A percentile compares a stretch with the other conserved stretches of the same genome.
Conservation (phyloP, 2,888 invertebrate species). For the Meta bourneti region DNA sequence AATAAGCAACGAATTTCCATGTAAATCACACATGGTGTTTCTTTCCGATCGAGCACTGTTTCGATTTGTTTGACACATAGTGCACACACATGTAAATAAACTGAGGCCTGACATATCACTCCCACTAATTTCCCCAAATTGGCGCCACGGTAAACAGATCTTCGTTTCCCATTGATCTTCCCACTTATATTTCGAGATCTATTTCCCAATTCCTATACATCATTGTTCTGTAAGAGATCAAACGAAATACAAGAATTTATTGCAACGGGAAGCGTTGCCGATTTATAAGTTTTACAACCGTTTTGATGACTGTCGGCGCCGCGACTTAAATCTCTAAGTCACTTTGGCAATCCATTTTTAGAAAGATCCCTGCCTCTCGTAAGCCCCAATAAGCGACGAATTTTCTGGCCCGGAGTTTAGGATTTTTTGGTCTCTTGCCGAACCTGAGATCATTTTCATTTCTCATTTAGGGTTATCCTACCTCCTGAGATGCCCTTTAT, state of each 20-base stretch:
- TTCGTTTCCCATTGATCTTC: no score
- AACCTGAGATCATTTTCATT: conserved; percentile 8
- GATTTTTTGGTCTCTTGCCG: not conserved
- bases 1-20: not conserved
- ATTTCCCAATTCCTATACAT: not conserved
- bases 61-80: no score
- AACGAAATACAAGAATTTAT: not conserved
- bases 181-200: not conserved
- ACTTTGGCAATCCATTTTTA: not conserved
- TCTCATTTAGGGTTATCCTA: conserved; percentile 23
- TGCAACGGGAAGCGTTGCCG: not conserved
- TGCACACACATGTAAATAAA: no score
- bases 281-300: not conserved
- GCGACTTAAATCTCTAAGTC: not conserved
- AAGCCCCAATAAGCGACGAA: not conserved
- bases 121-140: no score
- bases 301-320: conserved; percentile 1
- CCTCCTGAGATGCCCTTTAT: not conserved
- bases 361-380: not conserved
- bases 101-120: no score
- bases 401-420: not conserved
- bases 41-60: no score
- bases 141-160: no score
- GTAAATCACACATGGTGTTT: no score
- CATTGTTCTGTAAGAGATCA: not conserved